Base-by-base conservation (phyloP, 30 jellyfish, hydroid and myxozoan genomes). In the Aurelia sp. region DNA sequence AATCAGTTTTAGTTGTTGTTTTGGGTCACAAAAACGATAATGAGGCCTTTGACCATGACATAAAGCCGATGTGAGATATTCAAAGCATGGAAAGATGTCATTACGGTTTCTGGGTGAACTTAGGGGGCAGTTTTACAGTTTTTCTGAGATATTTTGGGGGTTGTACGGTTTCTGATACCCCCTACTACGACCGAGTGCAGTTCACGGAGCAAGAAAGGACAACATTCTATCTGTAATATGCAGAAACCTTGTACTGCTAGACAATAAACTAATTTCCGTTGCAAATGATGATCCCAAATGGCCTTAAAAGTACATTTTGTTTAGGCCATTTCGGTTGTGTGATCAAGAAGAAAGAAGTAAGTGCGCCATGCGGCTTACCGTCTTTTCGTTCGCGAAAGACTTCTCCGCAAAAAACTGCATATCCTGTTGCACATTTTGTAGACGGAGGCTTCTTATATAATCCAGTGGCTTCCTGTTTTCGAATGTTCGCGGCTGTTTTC, bases 321-420 rank as follows among this genome's bases (percentile, higher is more conserved):
- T 61, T 61, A 61, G 72, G 72, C 72, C 72, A 61, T 61, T 61
- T n/a, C n/a, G n/a, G n/a, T n/a, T n/a, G n/a, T n/a, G n/a, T n/a
- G n/a, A n/a, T n/a, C n/a, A n/a, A n/a, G 72, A 38, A 17, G 72
- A 61, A 61, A 17, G 72, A 17, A 61, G 22, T 30, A 30, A 61
- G 22, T 30, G n/a, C n/a, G 72, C 72, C 72, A 61, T 30, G n/a
- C 72, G 72, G 72, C 72, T 61, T 61, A 61, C 72, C 72, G 72
- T 61, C 72, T 61, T 61, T 61, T 17, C 72, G 72, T 61, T 61
- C 72, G 72, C 72, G 72, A 61, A 61, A 61, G 72, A 61, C 72
- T 61, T 61, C 72, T 61, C 72, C 72, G 22, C 72, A 61, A 38
- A 61, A 61, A 61, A 61, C 72, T 61, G 72, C 72, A 61, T 61